Evolutionary conservation across 2,113 vertebrate species (phyloP).

Genomic region (Lophura nycthemera): DNA sequence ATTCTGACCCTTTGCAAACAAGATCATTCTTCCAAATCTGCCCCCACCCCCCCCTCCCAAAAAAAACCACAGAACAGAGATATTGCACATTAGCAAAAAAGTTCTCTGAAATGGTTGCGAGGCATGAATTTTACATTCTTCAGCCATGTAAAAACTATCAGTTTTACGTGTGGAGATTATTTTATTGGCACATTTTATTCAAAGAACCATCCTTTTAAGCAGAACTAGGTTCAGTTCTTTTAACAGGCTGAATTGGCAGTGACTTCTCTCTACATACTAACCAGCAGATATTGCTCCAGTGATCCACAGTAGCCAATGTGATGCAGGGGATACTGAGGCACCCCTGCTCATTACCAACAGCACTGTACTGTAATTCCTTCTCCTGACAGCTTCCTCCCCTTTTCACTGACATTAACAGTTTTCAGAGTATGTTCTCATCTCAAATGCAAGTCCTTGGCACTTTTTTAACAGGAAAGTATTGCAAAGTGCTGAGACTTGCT

Average conservation of each 20-base stretch:
- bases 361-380: constrained; percentile 2
- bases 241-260: constrained; percentile 67
- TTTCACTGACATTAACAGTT: constrained; percentile 9
- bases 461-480: constrained; percentile 75
- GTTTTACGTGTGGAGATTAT: constrained; percentile 53
- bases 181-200: constrained; percentile 65
- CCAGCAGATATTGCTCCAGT: constrained; percentile 77
- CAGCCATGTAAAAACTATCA: neutral
- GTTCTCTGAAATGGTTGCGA: neutral
- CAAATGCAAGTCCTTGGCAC: constrained; percentile 67
- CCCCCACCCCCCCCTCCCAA: too few species aligned
- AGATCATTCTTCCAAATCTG: neutral
- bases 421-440: constrained; percentile 75
- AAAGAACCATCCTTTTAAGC: constrained; percentile 71
- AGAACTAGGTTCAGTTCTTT: constrained; percentile 73
- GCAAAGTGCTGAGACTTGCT: constrained; percentile 56
- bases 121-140: neutral
- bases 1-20: too few species aligned
- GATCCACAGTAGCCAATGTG: constrained; percentile 15
- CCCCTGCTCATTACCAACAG: constrained; percentile 11
- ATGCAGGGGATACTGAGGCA: neutral
- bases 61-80: too few species aligned
- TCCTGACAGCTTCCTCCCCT: neutral
- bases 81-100: too few species aligned
- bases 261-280: constrained; percentile 72